Conservation (phyloP, 2,888 invertebrate genomes). For the Cremastobaeus sp. region DNA sequence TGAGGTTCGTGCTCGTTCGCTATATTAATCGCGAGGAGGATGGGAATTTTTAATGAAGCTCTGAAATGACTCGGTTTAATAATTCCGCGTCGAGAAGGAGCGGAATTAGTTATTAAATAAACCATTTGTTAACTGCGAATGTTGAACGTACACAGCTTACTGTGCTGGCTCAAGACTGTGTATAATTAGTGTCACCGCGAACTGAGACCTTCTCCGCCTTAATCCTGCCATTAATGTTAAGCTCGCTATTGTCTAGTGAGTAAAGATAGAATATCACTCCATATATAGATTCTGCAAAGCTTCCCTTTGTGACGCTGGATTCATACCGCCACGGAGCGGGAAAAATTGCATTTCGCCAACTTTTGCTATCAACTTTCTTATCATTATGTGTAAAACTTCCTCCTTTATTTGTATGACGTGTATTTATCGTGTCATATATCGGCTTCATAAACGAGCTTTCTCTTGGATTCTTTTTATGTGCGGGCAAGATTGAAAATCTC, state of each 20-base stretch:
- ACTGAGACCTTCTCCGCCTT: conserved; percentile 34
- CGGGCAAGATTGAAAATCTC: too few relatives aligned
- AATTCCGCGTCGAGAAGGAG: too few relatives aligned
- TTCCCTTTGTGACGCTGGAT: conserved; percentile 16
- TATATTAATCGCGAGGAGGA: too few relatives aligned
- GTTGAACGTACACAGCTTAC: conserved; percentile 6
- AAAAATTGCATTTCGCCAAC: conserved; percentile 23
- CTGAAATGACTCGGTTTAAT: too few relatives aligned
- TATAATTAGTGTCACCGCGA: conserved; percentile 37
- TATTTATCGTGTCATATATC: neutral
- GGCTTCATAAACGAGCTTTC: too few relatives aligned
- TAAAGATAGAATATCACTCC: conserved; percentile 41
- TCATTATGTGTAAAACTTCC: neutral
- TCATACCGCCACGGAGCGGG: conserved; percentile 5
- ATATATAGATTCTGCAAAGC: conserved; percentile 27
- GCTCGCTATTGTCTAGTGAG: conserved; percentile 32
- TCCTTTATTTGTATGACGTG: neutral
- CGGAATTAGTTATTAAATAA: conserved; percentile 10
- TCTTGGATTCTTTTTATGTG: too few relatives aligned
- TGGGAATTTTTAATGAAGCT: too few relatives aligned
- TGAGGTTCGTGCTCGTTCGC: too few relatives aligned
- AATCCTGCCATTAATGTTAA: conserved; percentile 43
- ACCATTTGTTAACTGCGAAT: conserved; percentile 26
- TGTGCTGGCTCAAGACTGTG: conserved; percentile 4
- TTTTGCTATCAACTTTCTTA: conserved; percentile 18